These are phyloP conservation scores for Spodoptera frugiperda DNA, from an alignment of 1,140 invertebrate genomes.

Conservation along the genomic window DNA sequence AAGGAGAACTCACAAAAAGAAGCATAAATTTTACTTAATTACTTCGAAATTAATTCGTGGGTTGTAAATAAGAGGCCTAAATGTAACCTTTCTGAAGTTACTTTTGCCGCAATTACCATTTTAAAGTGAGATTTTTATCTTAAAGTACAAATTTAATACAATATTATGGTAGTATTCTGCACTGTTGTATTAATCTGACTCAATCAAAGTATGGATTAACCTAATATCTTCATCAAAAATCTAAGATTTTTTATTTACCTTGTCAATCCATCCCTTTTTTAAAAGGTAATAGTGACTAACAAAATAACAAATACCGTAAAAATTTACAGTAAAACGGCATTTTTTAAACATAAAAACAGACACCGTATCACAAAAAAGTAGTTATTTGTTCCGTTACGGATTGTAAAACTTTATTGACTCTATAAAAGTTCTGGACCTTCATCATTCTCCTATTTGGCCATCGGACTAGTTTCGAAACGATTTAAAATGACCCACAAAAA, in stretches of 20 bases:
- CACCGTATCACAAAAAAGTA: slow-evolving; percentile 6
- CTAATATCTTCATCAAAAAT: too few species aligned
- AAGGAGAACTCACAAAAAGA: slow-evolving; percentile 1
- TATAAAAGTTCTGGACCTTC: slow-evolving; percentile 36
- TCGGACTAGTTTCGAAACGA: slow-evolving; percentile 30
- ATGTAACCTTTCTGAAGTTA: background rate
- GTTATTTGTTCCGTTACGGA: slow-evolving; percentile 3
- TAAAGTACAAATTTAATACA: too few species aligned
- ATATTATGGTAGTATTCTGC: too few species aligned
- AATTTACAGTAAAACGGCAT: slow-evolving; percentile 1
- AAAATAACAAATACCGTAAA: background rate
- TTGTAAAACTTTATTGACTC: slow-evolving; percentile 27
- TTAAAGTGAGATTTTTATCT: too few species aligned
- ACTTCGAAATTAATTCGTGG: background rate
- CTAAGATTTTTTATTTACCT: too few species aligned
- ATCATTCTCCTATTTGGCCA: slow-evolving; percentile 32
- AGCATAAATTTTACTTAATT: slow-evolving; percentile 20
- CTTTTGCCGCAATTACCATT: too few species aligned
- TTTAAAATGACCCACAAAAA: slow-evolving; percentile 25
- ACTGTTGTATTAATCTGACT: too few species aligned
- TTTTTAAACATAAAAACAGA: slow-evolving; percentile 11
- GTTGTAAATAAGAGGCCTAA: background rate
- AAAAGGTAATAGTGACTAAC: too few species aligned
- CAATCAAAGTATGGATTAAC: too few species aligned
- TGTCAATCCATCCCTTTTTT: too few species aligned